Percentiles rank a stretch among this genome's conserved stretches.
These are phyloP conservation scores for Hemistola chrysoprasaria DNA, from an alignment of 2,888 invertebrate species.

Conservation along the genomic window DNA sequence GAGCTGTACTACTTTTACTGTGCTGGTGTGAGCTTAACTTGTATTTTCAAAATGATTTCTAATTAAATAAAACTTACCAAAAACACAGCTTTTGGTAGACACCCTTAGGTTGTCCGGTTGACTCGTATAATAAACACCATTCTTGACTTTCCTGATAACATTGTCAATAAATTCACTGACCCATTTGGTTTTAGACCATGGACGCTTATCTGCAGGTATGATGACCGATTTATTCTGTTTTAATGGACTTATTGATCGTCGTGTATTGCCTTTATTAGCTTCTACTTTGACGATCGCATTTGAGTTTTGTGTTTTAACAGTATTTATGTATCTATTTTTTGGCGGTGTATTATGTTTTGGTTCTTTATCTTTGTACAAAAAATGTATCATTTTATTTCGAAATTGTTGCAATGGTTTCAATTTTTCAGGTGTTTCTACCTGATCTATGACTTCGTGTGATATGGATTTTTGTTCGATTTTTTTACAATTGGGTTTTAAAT, in stretches of 20 bases:
- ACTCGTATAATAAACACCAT: conserved; percentile 59
- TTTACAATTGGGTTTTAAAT: conserved; percentile 11
- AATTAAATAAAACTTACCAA: conserved; percentile 28
- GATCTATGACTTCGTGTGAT: conserved; percentile 23
- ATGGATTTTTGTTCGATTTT: conserved; percentile 13
- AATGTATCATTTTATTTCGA: conserved; percentile 57
- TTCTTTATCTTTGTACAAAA: conserved; percentile 50
- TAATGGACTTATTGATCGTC: conserved; percentile 1
- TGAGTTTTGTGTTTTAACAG: conserved; percentile 14
- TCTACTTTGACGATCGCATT: not conserved
- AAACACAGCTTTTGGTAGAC: not conserved
- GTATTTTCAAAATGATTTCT: no score
- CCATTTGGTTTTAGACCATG: conserved; percentile 58
- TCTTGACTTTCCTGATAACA: conserved; percentile 60
- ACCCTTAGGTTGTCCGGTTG: conserved; percentile 33
- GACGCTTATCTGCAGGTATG: conserved; percentile 21
- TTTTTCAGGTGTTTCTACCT: conserved; percentile 26
- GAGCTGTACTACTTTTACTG: no score
- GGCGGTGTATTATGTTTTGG: conserved; percentile 1
- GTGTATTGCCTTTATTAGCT: not conserved
- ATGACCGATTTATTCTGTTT: conserved; percentile 3
- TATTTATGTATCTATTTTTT: no score
- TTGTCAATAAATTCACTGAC: conserved; percentile 68
- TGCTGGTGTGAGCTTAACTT: no score
- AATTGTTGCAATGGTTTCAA: conserved; percentile 44